Percentiles rank a stretch among this genome's conserved stretches.
These are phyloP conservation scores for Graptemys geographica DNA, from an alignment of 2,797 vertebrate species.

Conservation along the genomic window DNA sequence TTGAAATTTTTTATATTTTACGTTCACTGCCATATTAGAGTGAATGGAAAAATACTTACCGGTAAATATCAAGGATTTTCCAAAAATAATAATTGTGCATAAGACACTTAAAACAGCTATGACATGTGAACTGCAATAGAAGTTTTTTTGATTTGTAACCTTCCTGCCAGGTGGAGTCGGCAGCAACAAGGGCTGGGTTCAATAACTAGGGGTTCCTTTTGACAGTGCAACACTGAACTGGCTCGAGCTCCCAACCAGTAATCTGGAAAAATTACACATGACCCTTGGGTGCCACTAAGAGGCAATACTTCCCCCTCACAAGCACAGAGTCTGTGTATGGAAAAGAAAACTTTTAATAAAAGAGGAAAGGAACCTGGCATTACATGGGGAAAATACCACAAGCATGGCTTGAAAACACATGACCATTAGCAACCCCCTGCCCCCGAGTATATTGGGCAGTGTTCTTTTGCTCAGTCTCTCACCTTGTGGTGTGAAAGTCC, in stretches of 20 bases:
- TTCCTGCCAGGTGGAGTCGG: too few species aligned
- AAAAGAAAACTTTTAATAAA: neutral
- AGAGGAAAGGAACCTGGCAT: neutral
- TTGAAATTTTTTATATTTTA: constrained; percentile 30
- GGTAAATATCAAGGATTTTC: neutral
- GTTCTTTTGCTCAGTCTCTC: neutral
- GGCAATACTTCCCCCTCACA: too few species aligned
- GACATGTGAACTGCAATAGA: neutral
- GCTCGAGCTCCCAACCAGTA: too few species aligned
- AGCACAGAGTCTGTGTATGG: too few species aligned
- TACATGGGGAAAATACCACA: neutral
- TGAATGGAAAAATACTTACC: constrained; percentile 14
- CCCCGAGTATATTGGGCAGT: neutral
- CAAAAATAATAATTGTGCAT: neutral
- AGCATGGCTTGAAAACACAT: neutral
- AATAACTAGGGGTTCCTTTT: too few species aligned
- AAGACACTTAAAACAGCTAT: neutral
- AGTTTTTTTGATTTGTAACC: neutral
- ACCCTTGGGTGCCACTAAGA: too few species aligned
- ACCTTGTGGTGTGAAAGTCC: neutral
- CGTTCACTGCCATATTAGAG: neutral
- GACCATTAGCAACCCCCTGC: too few species aligned
- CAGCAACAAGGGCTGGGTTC: too few species aligned
- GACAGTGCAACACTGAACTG: too few species aligned
- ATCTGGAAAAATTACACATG: too few species aligned